Conservation (phyloP, 2,113 vertebrate genomes). For the Pterocles burchelli region DNA sequence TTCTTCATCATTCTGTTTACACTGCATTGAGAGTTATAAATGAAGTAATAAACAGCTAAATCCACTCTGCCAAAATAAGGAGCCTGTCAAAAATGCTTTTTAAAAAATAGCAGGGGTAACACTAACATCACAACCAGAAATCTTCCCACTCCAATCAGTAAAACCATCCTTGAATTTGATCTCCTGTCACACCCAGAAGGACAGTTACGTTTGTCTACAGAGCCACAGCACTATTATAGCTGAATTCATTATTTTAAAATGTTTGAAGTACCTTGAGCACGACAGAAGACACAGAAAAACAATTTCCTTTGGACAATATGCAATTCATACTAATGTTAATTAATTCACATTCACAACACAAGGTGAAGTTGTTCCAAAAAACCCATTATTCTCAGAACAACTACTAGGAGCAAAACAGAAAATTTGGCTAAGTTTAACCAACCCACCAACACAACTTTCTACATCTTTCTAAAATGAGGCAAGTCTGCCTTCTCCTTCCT, state of each 20-base stretch:
- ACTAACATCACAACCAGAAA: not conserved
- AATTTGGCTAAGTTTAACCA: not conserved
- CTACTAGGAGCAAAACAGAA: not conserved
- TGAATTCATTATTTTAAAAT: not conserved
- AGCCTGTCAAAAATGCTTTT: not conserved
- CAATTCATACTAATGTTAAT: not conserved
- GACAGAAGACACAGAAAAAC: not conserved
- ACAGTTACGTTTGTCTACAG: not conserved
- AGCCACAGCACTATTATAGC: not conserved
- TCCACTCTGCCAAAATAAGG: not conserved
- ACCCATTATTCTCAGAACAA: not conserved
- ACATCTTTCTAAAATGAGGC: not conserved
- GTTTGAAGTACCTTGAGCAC: not conserved
- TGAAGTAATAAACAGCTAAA: conserved; percentile 17
- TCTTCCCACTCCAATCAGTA: not conserved
- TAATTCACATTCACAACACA: conserved; percentile 17
- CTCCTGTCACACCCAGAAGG: not conserved
- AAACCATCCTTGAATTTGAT: not conserved
- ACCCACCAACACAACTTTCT: not conserved
- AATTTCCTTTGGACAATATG: not conserved
- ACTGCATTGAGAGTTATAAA: conserved; percentile 8
- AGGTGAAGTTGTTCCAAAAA: conserved; percentile 3
- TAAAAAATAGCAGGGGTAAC: not conserved
- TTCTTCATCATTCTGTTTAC: not conserved
- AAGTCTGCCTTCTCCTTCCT: not conserved